Conservation (phyloP, 1,140 invertebrate species). For the Zophobas atratus region DNA sequence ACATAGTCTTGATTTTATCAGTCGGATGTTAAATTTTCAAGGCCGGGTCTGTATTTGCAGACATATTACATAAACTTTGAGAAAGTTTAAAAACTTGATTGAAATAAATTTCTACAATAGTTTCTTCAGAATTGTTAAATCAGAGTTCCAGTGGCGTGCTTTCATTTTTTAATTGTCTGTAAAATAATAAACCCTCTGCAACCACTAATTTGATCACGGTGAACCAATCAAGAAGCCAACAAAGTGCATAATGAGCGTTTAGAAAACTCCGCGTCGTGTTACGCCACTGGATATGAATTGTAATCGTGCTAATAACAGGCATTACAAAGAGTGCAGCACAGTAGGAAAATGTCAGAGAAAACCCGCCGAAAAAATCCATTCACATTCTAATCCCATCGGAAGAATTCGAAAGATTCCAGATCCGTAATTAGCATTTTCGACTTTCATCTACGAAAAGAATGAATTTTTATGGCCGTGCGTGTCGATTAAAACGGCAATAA, state of each 20-base stretch:
- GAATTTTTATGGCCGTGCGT: constrained; percentile 11
- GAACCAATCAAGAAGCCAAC: not conserved
- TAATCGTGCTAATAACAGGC: constrained; percentile 25
- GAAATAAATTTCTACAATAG: too few species aligned
- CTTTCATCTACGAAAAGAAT: constrained; percentile 3
- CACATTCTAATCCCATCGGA: not conserved
- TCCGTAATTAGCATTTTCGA: not conserved
- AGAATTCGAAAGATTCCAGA: too few species aligned
- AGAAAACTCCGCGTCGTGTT: not conserved
- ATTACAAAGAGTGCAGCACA: not conserved
- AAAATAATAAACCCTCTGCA: too few species aligned
- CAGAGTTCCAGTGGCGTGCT: too few species aligned
- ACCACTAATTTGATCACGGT: too few species aligned
- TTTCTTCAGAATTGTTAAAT: too few species aligned
- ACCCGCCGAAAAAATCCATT: not conserved
- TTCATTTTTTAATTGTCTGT: too few species aligned
- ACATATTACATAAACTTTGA: too few species aligned
- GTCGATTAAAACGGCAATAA: constrained; percentile 16
- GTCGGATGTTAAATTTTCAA: too few species aligned
- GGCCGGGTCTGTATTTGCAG: too few species aligned
- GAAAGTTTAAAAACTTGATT: too few species aligned
- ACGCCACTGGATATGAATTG: constrained; percentile 33
- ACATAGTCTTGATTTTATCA: too few species aligned
- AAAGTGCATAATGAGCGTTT: not conserved
- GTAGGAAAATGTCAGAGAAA: constrained; percentile 20